Percentiles rank a stretch among this genome's conserved stretches.
These are phyloP conservation scores for Mastomys natalensis DNA, from an alignment of 2,113 vertebrate species.

Conservation along the genomic window DNA sequence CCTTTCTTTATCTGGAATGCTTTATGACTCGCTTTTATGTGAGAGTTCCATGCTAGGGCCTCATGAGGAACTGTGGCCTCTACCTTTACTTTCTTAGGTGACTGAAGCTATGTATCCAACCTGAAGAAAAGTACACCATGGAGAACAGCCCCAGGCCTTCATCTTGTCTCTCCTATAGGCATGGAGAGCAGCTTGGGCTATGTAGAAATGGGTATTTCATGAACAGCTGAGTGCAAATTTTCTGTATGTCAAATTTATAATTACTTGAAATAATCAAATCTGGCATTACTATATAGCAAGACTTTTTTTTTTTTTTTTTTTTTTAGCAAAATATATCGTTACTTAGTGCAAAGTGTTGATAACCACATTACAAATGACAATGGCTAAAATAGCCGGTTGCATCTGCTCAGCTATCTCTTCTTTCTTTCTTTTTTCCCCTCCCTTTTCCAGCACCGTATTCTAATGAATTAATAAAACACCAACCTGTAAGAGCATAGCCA, in stretches of 20 bases:
- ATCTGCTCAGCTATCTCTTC: neutral
- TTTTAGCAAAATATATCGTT: neutral
- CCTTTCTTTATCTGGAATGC: neutral
- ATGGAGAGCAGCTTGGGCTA: neutral
- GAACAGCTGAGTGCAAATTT: neutral
- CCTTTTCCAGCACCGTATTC: neutral
- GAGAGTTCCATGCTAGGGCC: neutral
- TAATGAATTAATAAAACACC: slow-evolving; percentile 51
- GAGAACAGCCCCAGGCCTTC: neutral
- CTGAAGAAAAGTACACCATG: neutral
- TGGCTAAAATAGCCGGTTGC: neutral
- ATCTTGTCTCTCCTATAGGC: neutral
- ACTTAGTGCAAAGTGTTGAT: neutral
- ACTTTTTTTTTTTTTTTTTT: neutral
- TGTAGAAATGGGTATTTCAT: neutral
- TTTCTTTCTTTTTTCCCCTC: too few relatives aligned
- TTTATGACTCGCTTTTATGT: neutral
- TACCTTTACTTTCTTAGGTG: slow-evolving; percentile 3
- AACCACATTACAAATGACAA: neutral
- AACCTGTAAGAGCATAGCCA: neutral
- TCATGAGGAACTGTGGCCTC: neutral
- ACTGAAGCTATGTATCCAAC: neutral
- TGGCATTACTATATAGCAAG: neutral
- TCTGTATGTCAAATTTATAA: neutral
- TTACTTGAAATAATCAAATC: neutral